Base-by-base conservation (phyloP, 2,888 invertebrate species). In the Monochamus alternatus region DNA sequence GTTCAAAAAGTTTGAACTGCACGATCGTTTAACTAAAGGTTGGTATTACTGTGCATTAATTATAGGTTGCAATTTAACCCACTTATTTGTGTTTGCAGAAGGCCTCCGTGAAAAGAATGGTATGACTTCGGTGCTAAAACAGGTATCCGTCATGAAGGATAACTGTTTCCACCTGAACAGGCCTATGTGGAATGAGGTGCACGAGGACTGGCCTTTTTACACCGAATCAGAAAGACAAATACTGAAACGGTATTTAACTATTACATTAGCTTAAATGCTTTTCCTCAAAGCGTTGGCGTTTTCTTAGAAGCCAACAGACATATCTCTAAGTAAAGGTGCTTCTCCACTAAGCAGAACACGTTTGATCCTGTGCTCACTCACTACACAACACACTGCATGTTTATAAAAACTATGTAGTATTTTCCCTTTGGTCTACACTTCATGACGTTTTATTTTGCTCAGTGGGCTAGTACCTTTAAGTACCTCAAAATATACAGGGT, bases 141-240 rank as follows among this genome's bases (percentile, higher is more conserved):
- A 95, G 88, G 94, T 97, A 83, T 94, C 97, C 83, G 91, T 90
- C 81, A 91, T 96, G 90, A 94, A 95, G 89, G 96, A 97, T 90
- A 97, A 98, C 90, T 94, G 94, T 87, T 98, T 95, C 91, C 94
- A 95, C 87, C 92, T 98, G 88, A 94, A 94, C 85, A 94, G 95
- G 86, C 94, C 95, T 87, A 92, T 95, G 86, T 98, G 97, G 96
- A 96, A 95, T 88, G 98, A 98, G 88, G 96, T 97, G 81, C 95
- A 96, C 85, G 96, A 96, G 87, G 95, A 96, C 87, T 98, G 98
- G 98, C 96, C 96, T 78, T 97, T 95, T 91, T 98, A 97, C 88
- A 93, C 95, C 30, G 97, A 97, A 85, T 95, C 96, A 87, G 98
- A 98, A 88, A 93, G 93, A 89, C 94, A 95, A 87, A 93, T 95